Conservation (phyloP, 2,888 invertebrate genomes). For the Crocallis elinguaria region DNA sequence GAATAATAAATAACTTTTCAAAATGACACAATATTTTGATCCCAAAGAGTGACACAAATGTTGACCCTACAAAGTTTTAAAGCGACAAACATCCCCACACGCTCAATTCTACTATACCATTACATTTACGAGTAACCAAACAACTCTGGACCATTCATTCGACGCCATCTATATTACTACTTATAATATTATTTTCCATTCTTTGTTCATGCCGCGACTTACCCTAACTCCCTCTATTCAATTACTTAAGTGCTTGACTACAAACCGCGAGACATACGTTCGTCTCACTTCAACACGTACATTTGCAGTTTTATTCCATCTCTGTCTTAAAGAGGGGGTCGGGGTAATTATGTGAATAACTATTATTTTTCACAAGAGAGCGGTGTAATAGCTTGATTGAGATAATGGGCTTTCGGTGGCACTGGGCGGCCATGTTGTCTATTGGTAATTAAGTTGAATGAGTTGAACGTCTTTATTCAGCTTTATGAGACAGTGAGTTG, state of each 20-base stretch:
- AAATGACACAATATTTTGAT: conserved; percentile 16
- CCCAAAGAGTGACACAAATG: not conserved
- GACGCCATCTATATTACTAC: conserved; percentile 36
- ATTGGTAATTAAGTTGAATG: conserved; percentile 71
- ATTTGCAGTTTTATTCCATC: conserved; percentile 40
- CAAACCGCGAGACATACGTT: conserved; percentile 54
- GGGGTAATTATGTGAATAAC: conserved; percentile 80
- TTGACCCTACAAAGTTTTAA: conserved; percentile 9
- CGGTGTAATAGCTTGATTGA: conserved; percentile 72
- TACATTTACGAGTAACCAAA: conserved; percentile 57
- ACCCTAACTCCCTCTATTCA: conserved; percentile 73
- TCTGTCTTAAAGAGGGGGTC: conserved; percentile 58
- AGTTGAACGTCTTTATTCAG: conserved; percentile 47
- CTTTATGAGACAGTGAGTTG: conserved; percentile 36
- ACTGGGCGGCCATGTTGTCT: conserved; percentile 50
- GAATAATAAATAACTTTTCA: conserved; percentile 1
- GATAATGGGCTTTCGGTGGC: conserved; percentile 68
- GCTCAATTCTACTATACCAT: not conserved
- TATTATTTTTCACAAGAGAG: conserved; percentile 80
- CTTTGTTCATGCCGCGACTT: conserved; percentile 69
- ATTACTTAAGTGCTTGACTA: conserved; percentile 80
- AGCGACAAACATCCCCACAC: conserved; percentile 20
- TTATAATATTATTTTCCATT: conserved; percentile 76
- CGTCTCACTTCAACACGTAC: conserved; percentile 57
- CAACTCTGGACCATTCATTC: conserved; percentile 38